A percentile compares a stretch with the other conserved stretches of the same genome.
Conservation (phyloP, 2,888 invertebrate species). For the Tryphoninae sp. region DNA sequence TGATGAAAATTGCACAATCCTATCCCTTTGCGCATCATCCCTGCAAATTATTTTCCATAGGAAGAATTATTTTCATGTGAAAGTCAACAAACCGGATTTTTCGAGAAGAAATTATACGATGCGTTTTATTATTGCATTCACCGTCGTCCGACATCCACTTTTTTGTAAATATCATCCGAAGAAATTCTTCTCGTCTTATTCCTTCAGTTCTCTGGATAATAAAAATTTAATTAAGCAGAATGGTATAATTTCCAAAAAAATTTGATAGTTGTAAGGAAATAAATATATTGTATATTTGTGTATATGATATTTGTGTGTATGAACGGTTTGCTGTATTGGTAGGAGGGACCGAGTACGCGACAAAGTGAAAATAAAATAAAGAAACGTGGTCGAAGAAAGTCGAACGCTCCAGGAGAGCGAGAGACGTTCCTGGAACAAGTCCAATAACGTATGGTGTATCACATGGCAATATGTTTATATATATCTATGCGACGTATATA, state of each 20-base stretch:
- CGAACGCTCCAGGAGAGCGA: conserved; percentile 37
- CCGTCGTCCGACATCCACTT: no score
- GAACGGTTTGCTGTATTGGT: not conserved
- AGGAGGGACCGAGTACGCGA: conserved; percentile 25
- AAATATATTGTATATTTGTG: no score
- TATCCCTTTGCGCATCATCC: conserved; percentile 48
- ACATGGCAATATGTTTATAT: conserved; percentile 6
- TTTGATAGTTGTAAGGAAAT: no score
- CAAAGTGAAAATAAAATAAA: conserved; percentile 62
- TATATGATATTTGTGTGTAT: not conserved
- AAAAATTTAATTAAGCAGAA: no score
- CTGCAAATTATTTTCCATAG: conserved; percentile 8
- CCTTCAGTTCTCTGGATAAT: no score
- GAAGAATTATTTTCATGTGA: conserved; percentile 26
- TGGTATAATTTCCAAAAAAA: no score
- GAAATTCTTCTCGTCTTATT: no score
- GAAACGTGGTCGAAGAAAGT: conserved; percentile 73
- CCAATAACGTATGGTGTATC: conserved; percentile 62
- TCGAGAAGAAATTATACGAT: conserved; percentile 16
- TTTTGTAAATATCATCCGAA: no score
- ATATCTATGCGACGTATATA: not conserved
- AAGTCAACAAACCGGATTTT: conserved; percentile 37
- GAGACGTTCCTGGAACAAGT: conserved; percentile 68
- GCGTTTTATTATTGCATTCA: no score
- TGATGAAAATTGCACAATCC: conserved; percentile 37